phyloP scores from a whole-genome alignment of 2,113 vertebrate genomes.

The Steatornis caripensis region DNA sequence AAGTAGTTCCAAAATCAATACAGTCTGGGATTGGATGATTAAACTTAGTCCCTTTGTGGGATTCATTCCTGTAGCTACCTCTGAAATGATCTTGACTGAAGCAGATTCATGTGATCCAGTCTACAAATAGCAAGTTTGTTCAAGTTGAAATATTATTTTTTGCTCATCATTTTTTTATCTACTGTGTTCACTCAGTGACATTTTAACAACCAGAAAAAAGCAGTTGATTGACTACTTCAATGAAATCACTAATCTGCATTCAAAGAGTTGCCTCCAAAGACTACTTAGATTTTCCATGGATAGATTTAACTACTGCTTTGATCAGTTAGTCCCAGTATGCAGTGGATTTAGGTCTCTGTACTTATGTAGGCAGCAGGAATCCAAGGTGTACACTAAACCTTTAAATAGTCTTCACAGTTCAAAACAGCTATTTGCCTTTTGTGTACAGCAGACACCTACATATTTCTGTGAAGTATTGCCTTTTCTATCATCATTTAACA shows the following conservation, averaged over 20 bases:
- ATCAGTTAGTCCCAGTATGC: slow-evolving; percentile 62
- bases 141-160: slow-evolving; percentile 74
- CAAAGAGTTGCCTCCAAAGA: slow-evolving; percentile 59
- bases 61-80: slow-evolving; percentile 76
- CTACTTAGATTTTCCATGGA: slow-evolving; percentile 55
- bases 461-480: slow-evolving; percentile 51
- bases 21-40: slow-evolving; percentile 84
- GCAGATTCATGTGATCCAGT: slow-evolving; percentile 76
- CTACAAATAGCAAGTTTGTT: slow-evolving; percentile 76
- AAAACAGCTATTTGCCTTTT: slow-evolving; percentile 60
- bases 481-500: slow-evolving; percentile 37
- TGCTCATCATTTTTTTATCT: slow-evolving; percentile 73
- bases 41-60: slow-evolving; percentile 83
- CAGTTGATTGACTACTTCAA: slow-evolving; percentile 69
- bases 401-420: slow-evolving; percentile 60
- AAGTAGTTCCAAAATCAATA: slow-evolving; percentile 87
- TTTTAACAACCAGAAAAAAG: slow-evolving; percentile 63
- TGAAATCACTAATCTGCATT: slow-evolving; percentile 71
- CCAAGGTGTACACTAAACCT: slow-evolving; percentile 55
- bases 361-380: slow-evolving; percentile 54
- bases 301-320: slow-evolving; percentile 61
- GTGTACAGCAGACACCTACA: slow-evolving; percentile 41
- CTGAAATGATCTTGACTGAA: slow-evolving; percentile 73
- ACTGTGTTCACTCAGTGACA: slow-evolving; percentile 67
- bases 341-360: slow-evolving; percentile 59